Conservation (phyloP, 2,797 vertebrate genomes). For the Furcifer pardalis region DNA sequence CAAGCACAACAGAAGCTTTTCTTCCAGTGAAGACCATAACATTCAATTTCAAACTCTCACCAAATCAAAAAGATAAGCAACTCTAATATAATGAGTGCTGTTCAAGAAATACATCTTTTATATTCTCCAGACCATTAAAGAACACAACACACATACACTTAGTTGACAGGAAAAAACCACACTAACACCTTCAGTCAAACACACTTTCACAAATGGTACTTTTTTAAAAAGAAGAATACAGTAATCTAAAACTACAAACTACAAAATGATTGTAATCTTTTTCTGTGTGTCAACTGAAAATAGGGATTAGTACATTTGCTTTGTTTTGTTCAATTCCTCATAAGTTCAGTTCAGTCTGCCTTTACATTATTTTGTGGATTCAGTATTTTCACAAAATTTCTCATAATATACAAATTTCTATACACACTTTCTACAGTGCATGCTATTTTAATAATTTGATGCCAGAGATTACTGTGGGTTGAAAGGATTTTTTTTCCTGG, state of each 20-base stretch:
- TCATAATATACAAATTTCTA: background rate
- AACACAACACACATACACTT: background rate
- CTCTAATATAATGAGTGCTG: constrained; percentile 41
- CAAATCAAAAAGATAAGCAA: constrained; percentile 51
- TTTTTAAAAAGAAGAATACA: constrained; percentile 20
- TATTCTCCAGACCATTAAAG: constrained; percentile 44
- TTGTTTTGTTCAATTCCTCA: background rate
- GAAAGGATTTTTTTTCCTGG: too few relatives aligned
- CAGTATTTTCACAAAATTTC: background rate
- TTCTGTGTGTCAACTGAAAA: background rate
- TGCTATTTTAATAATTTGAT: too few relatives aligned
- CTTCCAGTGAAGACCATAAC: constrained; percentile 24
- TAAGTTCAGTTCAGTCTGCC: background rate
- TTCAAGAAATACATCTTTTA: constrained; percentile 18
- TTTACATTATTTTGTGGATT: background rate
- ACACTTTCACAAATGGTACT: constrained; percentile 20
- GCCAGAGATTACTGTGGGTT: too few relatives aligned
- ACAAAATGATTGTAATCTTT: constrained; percentile 18
- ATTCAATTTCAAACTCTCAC: constrained; percentile 26
- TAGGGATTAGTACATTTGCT: background rate
- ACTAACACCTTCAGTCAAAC: background rate
- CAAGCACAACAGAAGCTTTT: constrained; percentile 56
- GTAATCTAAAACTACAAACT: background rate
- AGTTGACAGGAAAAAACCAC: constrained; percentile 38
- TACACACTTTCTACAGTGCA: background rate